Conservation (phyloP, 2,888 invertebrate species). For the Ephialtes manifestator region DNA sequence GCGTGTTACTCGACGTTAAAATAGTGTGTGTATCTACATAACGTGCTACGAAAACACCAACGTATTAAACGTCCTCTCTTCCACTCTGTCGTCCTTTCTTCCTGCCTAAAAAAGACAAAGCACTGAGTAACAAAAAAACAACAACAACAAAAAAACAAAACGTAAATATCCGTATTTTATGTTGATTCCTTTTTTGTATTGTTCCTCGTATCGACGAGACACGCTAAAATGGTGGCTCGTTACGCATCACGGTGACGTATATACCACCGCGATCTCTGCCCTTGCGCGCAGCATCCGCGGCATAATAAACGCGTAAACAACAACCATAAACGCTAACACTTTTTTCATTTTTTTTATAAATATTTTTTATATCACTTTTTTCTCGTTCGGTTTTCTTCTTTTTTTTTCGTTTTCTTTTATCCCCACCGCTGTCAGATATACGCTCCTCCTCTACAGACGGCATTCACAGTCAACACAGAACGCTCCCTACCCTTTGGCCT, state of each 20-base stretch:
- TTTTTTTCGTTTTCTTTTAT: conserved; percentile 19
- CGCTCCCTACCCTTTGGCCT: conserved; percentile 28
- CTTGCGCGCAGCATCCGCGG: conserved; percentile 8
- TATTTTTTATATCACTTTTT: too few species aligned
- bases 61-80: too few species aligned
- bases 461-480: conserved; percentile 54
- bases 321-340: conserved; percentile 11
- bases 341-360: too few species aligned
- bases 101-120: neutral
- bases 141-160: neutral
- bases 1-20: conserved; percentile 15
- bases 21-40: neutral
- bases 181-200: neutral
- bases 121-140: neutral
- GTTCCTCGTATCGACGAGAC: conserved; percentile 11
- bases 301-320: neutral
- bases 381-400: too few species aligned
- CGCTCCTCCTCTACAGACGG: conserved; percentile 36
- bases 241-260: conserved; percentile 55
- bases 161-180: conserved; percentile 1
- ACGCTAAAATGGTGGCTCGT: conserved; percentile 66
- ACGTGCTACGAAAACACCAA: conserved; percentile 37
- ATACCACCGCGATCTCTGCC: conserved; percentile 41
- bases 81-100: neutral
- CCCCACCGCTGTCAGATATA: conserved; percentile 13